These are phyloP conservation scores for Meteorus colon DNA, from an alignment of 2,888 invertebrate species.

Conservation along the genomic window DNA sequence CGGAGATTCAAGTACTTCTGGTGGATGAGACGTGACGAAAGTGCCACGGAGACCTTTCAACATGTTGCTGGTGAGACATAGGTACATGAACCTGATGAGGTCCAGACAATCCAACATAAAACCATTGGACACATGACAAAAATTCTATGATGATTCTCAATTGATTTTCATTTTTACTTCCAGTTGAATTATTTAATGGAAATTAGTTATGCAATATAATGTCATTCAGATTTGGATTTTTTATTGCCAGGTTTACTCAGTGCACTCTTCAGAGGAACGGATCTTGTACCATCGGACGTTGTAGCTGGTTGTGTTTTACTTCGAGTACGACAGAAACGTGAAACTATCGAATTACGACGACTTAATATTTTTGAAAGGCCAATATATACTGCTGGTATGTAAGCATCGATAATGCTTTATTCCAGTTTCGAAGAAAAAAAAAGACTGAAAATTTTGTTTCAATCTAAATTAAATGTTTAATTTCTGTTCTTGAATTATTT, in stretches of 20 bases:
- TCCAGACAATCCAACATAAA: conserved; percentile 38
- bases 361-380: conserved; percentile 80
- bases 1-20: conserved; percentile 85
- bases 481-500: not conserved
- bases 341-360: conserved; percentile 82
- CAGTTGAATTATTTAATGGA: not conserved
- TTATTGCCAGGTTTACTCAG: conserved; percentile 78
- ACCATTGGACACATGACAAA: conserved; percentile 3
- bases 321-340: conserved; percentile 83
- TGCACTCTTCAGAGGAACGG: conserved; percentile 87
- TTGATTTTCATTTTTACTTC: conserved; percentile 12
- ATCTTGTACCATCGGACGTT: conserved; percentile 91
- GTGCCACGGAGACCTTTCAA: conserved; percentile 85
- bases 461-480: too few relatives aligned
- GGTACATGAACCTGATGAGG: conserved; percentile 62
- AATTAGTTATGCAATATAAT: not conserved
- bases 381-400: conserved; percentile 79
- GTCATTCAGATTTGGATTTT: not conserved
- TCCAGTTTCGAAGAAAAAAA: not conserved
- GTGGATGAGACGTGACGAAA: conserved; percentile 81
- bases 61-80: conserved; percentile 82
- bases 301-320: conserved; percentile 91
- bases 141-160: not conserved
- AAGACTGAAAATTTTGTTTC: too few relatives aligned
- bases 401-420: not conserved